A percentile compares a stretch with the other conserved stretches of the same genome.
These are phyloP conservation scores for Nycteola revayana DNA, from an alignment of 2,888 invertebrate species.

Conservation along the genomic window DNA sequence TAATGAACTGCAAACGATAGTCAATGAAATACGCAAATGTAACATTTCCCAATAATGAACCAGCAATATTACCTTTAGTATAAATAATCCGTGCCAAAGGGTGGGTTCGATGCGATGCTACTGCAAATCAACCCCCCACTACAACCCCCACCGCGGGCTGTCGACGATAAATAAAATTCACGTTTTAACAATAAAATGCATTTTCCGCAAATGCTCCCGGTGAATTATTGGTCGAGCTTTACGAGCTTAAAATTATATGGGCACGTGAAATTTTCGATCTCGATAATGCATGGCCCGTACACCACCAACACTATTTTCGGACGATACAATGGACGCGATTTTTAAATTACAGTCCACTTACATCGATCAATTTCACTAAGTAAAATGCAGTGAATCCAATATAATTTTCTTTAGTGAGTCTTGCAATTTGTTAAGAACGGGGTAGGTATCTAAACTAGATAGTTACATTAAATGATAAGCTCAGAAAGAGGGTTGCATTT, in stretches of 20 bases:
- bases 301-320: constrained; percentile 67
- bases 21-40: constrained; percentile 73
- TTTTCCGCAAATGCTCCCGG: constrained; percentile 81
- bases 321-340: constrained; percentile 38
- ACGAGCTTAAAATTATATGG: constrained; percentile 82
- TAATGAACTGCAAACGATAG: constrained; percentile 77
- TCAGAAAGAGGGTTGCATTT: constrained; percentile 46
- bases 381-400: constrained; percentile 16
- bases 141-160: constrained; percentile 64
- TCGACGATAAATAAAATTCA: constrained; percentile 82
- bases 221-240: constrained; percentile 79
- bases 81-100: constrained; percentile 80
- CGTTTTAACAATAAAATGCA: constrained; percentile 83
- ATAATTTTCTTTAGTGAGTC: constrained; percentile 20
- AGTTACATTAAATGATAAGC: constrained; percentile 15
- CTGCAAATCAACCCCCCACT: constrained; percentile 75
- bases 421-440: constrained; percentile 10
- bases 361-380: constrained; percentile 28
- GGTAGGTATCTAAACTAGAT: constrained; percentile 8
- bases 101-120: constrained; percentile 75
- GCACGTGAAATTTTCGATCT: constrained; percentile 80
- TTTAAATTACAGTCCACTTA: constrained; percentile 36
- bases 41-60: constrained; percentile 80
- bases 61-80: constrained; percentile 77
- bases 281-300: constrained; percentile 67